Evolutionary conservation across 1,140 invertebrate species (phyloP), one percentile per base, ranked within the genome.

Genomic region (Temnothorax nylanderi): DNA sequence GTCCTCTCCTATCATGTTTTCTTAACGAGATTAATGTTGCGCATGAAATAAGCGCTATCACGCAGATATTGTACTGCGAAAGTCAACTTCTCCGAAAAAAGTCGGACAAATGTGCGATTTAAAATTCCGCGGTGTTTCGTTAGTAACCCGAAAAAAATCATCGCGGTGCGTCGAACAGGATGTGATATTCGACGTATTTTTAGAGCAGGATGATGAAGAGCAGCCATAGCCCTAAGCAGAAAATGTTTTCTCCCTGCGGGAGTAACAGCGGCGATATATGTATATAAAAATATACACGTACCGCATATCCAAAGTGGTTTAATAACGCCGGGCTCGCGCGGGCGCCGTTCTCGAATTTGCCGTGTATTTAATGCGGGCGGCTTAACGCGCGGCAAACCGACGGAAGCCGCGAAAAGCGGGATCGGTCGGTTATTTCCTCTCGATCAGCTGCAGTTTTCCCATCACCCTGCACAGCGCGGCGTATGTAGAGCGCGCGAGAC

Each of bases 371-470:
- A 75, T 62, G 69, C 69, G 80, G 41, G 41, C 41, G 67, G 80
- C 67, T 74, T 84, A 84, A 84, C 54, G 51, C 54, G 67, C 8
- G 21, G 41, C 69, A 84, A 58, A 84, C 44, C 54, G 47, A 74
- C 44, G 80, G 34, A 32, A 71, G 64, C 64, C 49, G n/a, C 80
- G 80, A 75, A 84, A 84, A 84, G 80, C 80, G 69, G 37, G 49
- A 47, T 56, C 69, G 69, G 21, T 56, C 69, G 69, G 21, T 75
- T 84, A 62, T 74, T 84, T 84, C 69, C 80, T 41, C 69, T 75
- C 80, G 56, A 84, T 84, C 80, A 84, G 80, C 69, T 84, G 80
- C 69, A 84, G 69, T 51, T 84, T 84, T 84, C 80, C 69, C 80
- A 84, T 49, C 80, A 18, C 13, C 13, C 3, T 41, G 16, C 60